Conservation (phyloP, 2,113 vertebrate species). For the Crotalus tigris region DNA sequence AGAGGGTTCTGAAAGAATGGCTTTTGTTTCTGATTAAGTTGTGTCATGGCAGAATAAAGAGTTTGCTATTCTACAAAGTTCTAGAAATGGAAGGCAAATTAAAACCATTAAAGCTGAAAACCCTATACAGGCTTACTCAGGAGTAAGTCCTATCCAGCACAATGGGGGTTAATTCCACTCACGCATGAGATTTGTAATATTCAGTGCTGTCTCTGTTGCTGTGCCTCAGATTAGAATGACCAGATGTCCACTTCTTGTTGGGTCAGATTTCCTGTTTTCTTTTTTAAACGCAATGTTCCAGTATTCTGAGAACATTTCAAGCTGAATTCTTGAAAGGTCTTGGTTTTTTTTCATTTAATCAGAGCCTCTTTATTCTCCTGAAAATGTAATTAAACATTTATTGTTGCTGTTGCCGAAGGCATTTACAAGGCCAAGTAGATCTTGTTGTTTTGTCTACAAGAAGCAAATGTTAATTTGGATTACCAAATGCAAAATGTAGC, state of each 20-base stretch:
- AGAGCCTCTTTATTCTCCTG: neutral
- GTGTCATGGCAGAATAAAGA: neutral
- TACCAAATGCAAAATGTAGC: neutral
- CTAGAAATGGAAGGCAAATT: neutral
- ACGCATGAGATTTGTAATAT: neutral
- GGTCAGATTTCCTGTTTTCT: slow-evolving; percentile 10
- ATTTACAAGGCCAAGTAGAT: slow-evolving; percentile 4
- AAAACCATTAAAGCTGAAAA: neutral
- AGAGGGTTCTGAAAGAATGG: neutral
- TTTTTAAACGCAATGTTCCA: neutral
- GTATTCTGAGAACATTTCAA: neutral
- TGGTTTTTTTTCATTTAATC: slow-evolving; percentile 11
- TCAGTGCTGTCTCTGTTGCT: neutral
- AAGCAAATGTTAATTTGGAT: neutral
- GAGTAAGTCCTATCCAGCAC: neutral
- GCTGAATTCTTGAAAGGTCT: neutral
- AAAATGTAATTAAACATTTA: slow-evolving; percentile 2
- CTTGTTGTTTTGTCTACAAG: neutral
- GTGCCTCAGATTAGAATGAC: neutral
- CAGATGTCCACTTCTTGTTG: neutral
- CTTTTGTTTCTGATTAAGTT: neutral
- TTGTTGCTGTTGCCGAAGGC: neutral
- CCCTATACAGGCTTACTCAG: neutral
- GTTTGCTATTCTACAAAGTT: neutral
- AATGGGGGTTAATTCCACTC: neutral